A percentile compares a stretch with the other conserved stretches of the same genome.
Conservation (phyloP, 2,113 vertebrate genomes). For the Neopipo cinnamomea region DNA sequence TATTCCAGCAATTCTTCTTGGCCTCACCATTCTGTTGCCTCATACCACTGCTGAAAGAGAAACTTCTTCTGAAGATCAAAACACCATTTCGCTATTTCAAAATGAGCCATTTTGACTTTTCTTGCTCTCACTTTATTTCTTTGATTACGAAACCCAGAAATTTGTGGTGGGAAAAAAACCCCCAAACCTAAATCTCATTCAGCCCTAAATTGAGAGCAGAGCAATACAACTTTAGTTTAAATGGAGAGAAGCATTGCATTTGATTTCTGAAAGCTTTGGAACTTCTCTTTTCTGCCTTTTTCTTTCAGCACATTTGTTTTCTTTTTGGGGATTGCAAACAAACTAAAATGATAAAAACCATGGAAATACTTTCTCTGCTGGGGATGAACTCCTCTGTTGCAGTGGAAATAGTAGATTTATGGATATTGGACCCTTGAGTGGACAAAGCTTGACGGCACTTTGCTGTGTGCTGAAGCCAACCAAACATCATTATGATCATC, state of each 20-base stretch:
- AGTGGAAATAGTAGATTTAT: not conserved
- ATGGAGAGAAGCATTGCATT: rapidly evolving
- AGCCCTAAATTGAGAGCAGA: not conserved
- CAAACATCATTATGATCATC: not conserved
- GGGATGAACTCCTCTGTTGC: not conserved
- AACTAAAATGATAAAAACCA: not conserved
- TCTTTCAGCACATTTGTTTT: not conserved
- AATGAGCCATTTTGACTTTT: not conserved
- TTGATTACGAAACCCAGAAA: not conserved
- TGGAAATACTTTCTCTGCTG: not conserved
- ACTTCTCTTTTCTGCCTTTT: not conserved
- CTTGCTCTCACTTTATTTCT: not conserved
- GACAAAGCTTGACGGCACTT: not conserved
- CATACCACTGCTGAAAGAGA: not conserved
- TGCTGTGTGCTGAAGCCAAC: not conserved
- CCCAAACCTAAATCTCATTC: not conserved
- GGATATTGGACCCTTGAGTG: not conserved
- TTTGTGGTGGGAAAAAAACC: rapidly evolving
- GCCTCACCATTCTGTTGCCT: not conserved
- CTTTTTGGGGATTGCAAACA: not conserved
- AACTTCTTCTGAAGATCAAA: not conserved
- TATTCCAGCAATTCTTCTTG: not conserved
- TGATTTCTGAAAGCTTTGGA: not conserved
- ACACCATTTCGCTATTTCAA: not conserved
- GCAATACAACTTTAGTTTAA: not conserved